Evolutionary conservation across 1,140 invertebrate species (phyloP), one percentile per base, ranked within the genome.

Genomic region (Periplaneta americana): DNA sequence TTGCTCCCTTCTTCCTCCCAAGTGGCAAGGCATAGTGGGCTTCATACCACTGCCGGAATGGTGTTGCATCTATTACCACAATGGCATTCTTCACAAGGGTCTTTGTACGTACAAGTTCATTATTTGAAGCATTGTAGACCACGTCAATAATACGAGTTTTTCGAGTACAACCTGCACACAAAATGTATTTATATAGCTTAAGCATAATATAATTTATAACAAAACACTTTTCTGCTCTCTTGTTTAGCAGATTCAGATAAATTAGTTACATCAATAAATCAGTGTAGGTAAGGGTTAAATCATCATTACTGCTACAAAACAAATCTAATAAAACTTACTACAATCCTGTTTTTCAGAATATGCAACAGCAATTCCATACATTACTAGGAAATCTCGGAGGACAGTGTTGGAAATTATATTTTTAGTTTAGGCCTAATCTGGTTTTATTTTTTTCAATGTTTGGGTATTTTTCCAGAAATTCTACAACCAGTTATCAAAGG

Each of bases 41-140:
- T 90, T 99, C 98, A 88, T 99, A 99, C 98, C 98, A 99, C 87
- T 99, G 98, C 88, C 98, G 94, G 91, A 99, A 99, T 80, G 99
- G 98, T 77, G 98, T 98, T 57, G 98, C 98, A 91, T 99, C 99
- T 87, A 99, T 95, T 34, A 97, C 94, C 83, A 99, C 96, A 89
- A 99, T 99, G 80, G 96, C 96, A 89, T 99, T 99, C 89, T 99
- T 99, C 75, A 99, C 98, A 84, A 99, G 91, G 34, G 99, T 99
- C 89, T 99, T 99, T 82, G 98, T 99, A 90, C 99, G 93, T 36
- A 99, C 98, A 91, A 99, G 93, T 89, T 99, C 98, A 88, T 98
- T 98, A 92, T 99, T 99, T 82, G 97, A 98, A 28, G 99, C 98
- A 91, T 99, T 99, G 92, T 99, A 99, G 18, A 99, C 97, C 76